These are phyloP conservation scores for Oceanodroma tethys DNA, from an alignment of 2,113 vertebrate genomes.

Conservation along the genomic window DNA sequence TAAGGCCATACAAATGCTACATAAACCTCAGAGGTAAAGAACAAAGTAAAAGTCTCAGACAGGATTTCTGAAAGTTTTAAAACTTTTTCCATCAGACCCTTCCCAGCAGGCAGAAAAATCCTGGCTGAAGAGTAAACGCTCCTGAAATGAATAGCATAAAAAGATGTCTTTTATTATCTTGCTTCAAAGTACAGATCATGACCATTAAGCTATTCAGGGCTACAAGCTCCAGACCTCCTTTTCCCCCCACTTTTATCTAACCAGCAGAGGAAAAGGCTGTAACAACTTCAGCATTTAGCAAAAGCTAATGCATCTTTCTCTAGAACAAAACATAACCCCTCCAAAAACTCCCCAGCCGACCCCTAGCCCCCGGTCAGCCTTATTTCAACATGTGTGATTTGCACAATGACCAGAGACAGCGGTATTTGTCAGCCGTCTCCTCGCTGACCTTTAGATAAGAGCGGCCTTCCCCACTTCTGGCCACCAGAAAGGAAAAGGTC, in stretches of 20 bases:
- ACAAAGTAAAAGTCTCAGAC: slow-evolving; percentile 48
- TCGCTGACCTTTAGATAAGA: neutral
- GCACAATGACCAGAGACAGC: neutral
- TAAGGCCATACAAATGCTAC: neutral
- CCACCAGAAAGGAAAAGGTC: neutral
- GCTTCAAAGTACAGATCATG: slow-evolving; percentile 46
- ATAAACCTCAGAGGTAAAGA: slow-evolving; percentile 46
- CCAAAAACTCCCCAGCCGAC: rapidly evolving
- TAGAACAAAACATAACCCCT: neutral
- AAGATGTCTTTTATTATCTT: slow-evolving; percentile 32
- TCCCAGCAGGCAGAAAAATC: slow-evolving; percentile 38
- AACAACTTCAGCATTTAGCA: neutral
- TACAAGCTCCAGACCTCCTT: slow-evolving; percentile 45
- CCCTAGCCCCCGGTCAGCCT: neutral
- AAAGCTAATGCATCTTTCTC: neutral
- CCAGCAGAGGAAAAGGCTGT: neutral
- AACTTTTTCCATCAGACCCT: slow-evolving; percentile 15
- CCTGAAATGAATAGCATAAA: slow-evolving; percentile 37
- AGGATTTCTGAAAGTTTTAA: slow-evolving; percentile 47
- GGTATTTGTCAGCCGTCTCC: neutral
- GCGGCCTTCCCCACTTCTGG: neutral
- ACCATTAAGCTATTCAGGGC: slow-evolving; percentile 24
- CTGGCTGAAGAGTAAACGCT: slow-evolving; percentile 48
- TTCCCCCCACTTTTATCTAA: neutral
- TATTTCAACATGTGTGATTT: neutral